Percentiles rank a stretch among this genome's conserved stretches.
phyloP scores from a whole-genome alignment of 2,888 invertebrate species.

The Colletes collaris region DNA sequence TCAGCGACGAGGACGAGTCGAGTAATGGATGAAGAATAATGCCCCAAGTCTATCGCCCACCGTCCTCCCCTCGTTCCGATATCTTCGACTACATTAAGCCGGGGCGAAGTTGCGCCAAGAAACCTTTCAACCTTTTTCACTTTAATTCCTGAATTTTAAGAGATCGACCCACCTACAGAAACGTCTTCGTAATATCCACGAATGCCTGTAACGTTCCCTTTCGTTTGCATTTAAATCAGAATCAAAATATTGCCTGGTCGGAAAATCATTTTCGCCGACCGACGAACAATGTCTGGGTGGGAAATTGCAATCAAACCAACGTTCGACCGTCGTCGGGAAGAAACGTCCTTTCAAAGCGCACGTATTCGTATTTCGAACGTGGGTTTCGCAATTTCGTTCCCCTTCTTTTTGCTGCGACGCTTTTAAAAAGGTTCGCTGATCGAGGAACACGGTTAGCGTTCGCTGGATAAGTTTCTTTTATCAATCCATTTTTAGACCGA shows the following conservation, averaged over 20 bases:
- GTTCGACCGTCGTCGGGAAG: slow-evolving; percentile 10
- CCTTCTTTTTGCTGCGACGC: background rate
- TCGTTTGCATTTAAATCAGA: slow-evolving; percentile 35
- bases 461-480: background rate
- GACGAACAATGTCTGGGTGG: slow-evolving; percentile 14
- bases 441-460: background rate
- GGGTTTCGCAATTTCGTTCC: background rate
- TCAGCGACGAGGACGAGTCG: slow-evolving; percentile 45
- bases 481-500: too few species aligned
- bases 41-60: slow-evolving; percentile 36
- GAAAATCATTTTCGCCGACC: slow-evolving; percentile 28
- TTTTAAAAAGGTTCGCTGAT: background rate
- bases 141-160: slow-evolving; percentile 24
- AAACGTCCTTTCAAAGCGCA: slow-evolving; percentile 18
- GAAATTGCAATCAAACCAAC: slow-evolving; percentile 29
- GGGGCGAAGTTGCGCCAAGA: slow-evolving; percentile 12
- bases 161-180: slow-evolving; percentile 1
- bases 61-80: slow-evolving; percentile 23
- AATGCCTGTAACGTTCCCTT: slow-evolving; percentile 4
- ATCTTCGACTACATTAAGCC: slow-evolving; percentile 54
- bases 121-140: slow-evolving; percentile 39
- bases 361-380: slow-evolving; percentile 6
- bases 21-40: slow-evolving; percentile 64
- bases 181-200: slow-evolving; percentile 20
- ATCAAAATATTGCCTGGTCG: slow-evolving; percentile 29